These are phyloP conservation scores for Shargacucullia verbasci DNA, from an alignment of 2,888 invertebrate species.

Conservation along the genomic window DNA sequence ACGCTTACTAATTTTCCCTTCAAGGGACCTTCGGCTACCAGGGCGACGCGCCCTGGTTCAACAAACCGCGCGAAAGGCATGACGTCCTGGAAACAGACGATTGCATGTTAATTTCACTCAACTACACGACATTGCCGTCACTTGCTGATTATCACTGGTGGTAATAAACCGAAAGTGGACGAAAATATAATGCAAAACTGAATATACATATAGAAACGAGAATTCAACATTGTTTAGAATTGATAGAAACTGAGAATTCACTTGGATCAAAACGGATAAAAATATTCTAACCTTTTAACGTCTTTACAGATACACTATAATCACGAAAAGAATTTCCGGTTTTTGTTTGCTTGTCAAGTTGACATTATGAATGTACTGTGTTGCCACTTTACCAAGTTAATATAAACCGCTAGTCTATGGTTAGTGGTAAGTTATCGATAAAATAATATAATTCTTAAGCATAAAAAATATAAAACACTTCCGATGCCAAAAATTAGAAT, in stretches of 20 bases:
- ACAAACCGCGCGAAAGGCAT: conserved; percentile 97
- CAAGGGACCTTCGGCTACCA: conserved; percentile 96
- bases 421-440: too few species aligned
- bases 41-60: conserved; percentile 99
- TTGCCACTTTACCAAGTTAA: too few species aligned
- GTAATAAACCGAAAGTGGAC: conserved; percentile 25
- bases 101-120: conserved; percentile 50
- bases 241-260: conserved; percentile 16
- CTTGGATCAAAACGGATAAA: conserved; percentile 74
- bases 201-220: conserved; percentile 11
- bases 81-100: conserved; percentile 81
- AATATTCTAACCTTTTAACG: conserved; percentile 84
- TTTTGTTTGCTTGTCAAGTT: conserved; percentile 44
- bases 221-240: conserved; percentile 17
- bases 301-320: conserved; percentile 77
- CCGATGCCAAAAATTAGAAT: too few species aligned
- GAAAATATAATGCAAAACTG: conserved; percentile 43
- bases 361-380: too few species aligned
- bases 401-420: too few species aligned
- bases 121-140: conserved; percentile 53
- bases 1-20: conserved; percentile 98
- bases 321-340: conserved; percentile 75
- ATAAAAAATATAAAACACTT: too few species aligned
- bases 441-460: too few species aligned
- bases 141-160: conserved; percentile 29